phyloP scores from a whole-genome alignment of 2,113 vertebrate genomes.

The Psilopogon haemacephalus region DNA sequence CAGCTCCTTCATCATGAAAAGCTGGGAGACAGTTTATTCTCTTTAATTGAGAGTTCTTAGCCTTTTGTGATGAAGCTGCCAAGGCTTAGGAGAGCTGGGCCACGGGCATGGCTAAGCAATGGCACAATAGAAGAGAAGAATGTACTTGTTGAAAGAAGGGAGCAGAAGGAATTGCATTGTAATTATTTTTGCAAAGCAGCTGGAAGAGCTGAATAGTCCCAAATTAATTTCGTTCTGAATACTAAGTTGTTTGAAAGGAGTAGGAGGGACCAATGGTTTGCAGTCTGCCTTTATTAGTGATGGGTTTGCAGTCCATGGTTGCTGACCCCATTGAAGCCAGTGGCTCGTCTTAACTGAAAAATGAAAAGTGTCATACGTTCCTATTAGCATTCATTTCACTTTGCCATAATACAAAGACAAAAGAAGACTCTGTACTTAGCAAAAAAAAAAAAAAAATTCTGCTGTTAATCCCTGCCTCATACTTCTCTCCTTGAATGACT shows the following conservation, averaged over 20 bases:
- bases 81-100: not conserved
- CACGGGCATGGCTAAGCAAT: slow-evolving; percentile 11
- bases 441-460: not conserved
- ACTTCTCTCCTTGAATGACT: not conserved
- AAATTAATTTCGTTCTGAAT: slow-evolving; percentile 75
- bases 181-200: slow-evolving; percentile 74
- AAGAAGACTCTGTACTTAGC: not conserved
- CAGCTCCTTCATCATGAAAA: not conserved
- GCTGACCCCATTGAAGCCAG: slow-evolving; percentile 33
- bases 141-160: slow-evolving; percentile 65
- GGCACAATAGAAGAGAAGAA: slow-evolving; percentile 58
- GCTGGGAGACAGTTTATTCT: not conserved
- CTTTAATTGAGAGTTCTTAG: not conserved
- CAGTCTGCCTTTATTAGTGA: slow-evolving; percentile 52
- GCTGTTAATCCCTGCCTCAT: not conserved
- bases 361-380: not conserved
- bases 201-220: slow-evolving; percentile 73
- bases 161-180: slow-evolving; percentile 70
- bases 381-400: not conserved
- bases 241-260: slow-evolving; percentile 67
- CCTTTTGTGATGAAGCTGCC: not conserved
- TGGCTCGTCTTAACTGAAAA: slow-evolving; percentile 6
- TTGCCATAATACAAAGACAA: not conserved
- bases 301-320: slow-evolving; percentile 48
- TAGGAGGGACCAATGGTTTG: slow-evolving; percentile 49